Conservation (phyloP, 2,113 vertebrate species). For the Notarius quadriscutis region DNA sequence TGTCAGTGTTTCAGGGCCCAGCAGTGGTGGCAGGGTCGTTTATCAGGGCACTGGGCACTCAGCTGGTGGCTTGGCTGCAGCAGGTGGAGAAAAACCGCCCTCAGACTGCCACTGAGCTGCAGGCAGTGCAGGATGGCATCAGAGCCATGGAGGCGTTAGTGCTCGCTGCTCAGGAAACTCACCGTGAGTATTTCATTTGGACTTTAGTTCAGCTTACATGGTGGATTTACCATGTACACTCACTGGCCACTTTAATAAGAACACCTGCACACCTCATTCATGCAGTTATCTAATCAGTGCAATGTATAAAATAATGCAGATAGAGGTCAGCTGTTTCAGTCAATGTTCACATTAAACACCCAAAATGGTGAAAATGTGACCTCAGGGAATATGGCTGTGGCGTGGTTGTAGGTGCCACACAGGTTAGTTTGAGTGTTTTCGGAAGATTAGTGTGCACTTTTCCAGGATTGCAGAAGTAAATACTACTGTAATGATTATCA, state of each 20-base stretch:
- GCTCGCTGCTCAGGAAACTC: conserved; percentile 76
- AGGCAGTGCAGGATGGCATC: conserved; percentile 83
- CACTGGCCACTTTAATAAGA: neutral
- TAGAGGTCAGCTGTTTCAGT: neutral
- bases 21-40: conserved; percentile 78
- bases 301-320: neutral
- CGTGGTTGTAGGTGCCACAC: neutral
- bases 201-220: neutral
- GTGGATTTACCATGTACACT: neutral
- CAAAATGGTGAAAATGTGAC: neutral
- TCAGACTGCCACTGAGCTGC: conserved; percentile 79
- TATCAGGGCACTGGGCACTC: conserved; percentile 79
- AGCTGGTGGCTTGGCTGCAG: conserved; percentile 79
- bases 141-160: conserved; percentile 78
- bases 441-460: neutral
- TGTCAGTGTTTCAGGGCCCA: conserved; percentile 84
- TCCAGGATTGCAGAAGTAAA: neutral
- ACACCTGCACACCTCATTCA: neutral
- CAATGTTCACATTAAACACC: neutral
- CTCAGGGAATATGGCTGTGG: no score
- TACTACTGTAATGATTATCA: neutral
- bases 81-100: conserved; percentile 80
- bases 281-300: neutral
- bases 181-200: conserved; percentile 68
- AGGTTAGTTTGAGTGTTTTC: neutral